A percentile compares a stretch with the other conserved stretches of the same genome.
Conservation (phyloP, 2,797 vertebrate species). For the Amblyopsis hoosieri region DNA sequence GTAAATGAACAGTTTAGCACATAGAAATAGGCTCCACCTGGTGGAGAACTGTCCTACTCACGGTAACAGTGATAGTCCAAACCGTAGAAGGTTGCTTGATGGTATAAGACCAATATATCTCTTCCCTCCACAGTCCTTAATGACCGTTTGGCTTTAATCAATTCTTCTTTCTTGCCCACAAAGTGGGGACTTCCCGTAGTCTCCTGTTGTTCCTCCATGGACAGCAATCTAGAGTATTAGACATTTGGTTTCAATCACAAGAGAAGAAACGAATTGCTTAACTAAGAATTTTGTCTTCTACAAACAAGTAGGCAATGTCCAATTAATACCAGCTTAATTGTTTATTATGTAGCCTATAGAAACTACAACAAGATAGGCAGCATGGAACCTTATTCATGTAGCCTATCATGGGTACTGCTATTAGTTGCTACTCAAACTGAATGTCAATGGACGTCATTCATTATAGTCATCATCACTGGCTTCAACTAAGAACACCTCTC, state of each 20-base stretch:
- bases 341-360: too few species aligned
- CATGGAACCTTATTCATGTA: too few species aligned
- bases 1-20: not conserved
- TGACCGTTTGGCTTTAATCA: conserved; percentile 77
- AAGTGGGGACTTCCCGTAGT: conserved; percentile 46
- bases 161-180: conserved; percentile 84
- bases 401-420: too few species aligned
- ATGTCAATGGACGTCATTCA: too few species aligned
- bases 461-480: too few species aligned
- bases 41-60: conserved; percentile 70
- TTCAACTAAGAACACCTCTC: too few species aligned
- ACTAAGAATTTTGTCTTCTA: not conserved
- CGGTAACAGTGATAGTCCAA: conserved; percentile 92
- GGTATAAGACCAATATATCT: conserved; percentile 86
- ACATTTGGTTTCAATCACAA: too few species aligned
- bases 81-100: conserved; percentile 83
- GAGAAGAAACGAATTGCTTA: not conserved
- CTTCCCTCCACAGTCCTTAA: conserved; percentile 80
- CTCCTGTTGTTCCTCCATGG: conserved; percentile 50
- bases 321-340: too few species aligned
- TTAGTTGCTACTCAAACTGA: too few species aligned
- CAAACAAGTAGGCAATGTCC: not conserved
- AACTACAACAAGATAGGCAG: too few species aligned
- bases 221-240: conserved; percentile 14
- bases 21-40: not conserved